A percentile compares a stretch with the other conserved stretches of the same genome.
phyloP scores from a whole-genome alignment of 2,113 vertebrate species.

The Aramus guarauna region DNA sequence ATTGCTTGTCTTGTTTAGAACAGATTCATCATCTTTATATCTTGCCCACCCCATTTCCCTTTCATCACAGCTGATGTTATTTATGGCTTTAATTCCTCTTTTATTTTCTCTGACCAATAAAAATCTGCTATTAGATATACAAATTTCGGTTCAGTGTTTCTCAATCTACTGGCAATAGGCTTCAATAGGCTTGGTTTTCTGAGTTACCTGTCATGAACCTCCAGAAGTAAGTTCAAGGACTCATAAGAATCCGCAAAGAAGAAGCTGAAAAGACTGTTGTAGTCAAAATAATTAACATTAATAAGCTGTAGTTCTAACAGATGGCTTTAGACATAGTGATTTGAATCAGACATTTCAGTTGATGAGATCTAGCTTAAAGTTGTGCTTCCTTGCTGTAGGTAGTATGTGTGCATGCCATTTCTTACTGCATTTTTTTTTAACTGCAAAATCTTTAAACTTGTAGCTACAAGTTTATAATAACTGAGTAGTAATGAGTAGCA shows the following conservation, averaged over 20 bases:
- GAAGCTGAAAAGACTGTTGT: neutral
- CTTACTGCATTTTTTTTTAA: neutral
- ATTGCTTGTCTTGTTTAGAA: conserved; percentile 35
- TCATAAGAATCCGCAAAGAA: neutral
- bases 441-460: neutral
- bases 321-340: conserved; percentile 20
- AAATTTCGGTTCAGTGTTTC: neutral
- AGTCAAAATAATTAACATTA: conserved; percentile 48
- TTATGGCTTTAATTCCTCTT: conserved; percentile 33
- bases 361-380: conserved; percentile 26
- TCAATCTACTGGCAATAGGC: neutral
- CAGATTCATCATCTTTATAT: conserved; percentile 25
- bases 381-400: conserved; percentile 22
- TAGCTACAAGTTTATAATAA: neutral
- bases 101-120: conserved; percentile 26
- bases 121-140: neutral
- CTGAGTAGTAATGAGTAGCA: neutral
- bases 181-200: neutral
- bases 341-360: conserved; percentile 29
- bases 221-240: neutral
- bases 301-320: conserved; percentile 8
- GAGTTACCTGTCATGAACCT: neutral
- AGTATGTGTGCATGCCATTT: neutral
- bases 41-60: neutral
- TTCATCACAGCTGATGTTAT: conserved; percentile 25